A percentile compares a stretch with the other conserved stretches of the same genome.
Evolutionary conservation across 2,113 vertebrate genomes (phyloP).

Genomic region (Mesitornis unicolor): DNA sequence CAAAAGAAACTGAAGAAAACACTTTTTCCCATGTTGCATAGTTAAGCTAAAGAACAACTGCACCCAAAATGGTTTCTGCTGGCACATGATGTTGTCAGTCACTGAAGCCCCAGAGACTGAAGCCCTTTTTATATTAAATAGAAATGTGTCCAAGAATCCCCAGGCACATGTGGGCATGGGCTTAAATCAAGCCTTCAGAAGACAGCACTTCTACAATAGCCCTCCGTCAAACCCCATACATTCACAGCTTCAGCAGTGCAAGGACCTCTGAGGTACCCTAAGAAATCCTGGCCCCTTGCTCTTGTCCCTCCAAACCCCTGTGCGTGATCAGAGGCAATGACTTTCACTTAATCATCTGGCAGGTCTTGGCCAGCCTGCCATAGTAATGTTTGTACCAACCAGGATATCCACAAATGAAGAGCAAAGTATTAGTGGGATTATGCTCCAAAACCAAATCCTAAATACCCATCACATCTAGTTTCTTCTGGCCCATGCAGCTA

Average conservation of each 20-base stretch:
- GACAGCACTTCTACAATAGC: neutral
- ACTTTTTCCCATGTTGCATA: neutral
- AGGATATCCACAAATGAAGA: neutral
- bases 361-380: neutral
- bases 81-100: neutral
- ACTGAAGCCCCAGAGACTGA: neutral
- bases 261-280: rapidly evolving
- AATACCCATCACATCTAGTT: neutral
- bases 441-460: neutral
- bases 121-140: neutral
- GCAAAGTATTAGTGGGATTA: neutral
- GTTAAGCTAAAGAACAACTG: neutral
- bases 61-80: neutral
- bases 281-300: neutral
- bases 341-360: neutral
- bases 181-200: neutral
- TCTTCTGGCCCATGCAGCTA: neutral
- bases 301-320: neutral
- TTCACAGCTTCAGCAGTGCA: neutral
- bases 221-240: neutral
- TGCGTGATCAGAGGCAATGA: neutral
- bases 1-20: neutral
- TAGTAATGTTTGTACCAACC: neutral
- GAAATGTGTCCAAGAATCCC: neutral
- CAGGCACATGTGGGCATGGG: rapidly evolving